phyloP scores from a whole-genome alignment of 2,113 vertebrate genomes.

The Nymphicus hollandicus region DNA sequence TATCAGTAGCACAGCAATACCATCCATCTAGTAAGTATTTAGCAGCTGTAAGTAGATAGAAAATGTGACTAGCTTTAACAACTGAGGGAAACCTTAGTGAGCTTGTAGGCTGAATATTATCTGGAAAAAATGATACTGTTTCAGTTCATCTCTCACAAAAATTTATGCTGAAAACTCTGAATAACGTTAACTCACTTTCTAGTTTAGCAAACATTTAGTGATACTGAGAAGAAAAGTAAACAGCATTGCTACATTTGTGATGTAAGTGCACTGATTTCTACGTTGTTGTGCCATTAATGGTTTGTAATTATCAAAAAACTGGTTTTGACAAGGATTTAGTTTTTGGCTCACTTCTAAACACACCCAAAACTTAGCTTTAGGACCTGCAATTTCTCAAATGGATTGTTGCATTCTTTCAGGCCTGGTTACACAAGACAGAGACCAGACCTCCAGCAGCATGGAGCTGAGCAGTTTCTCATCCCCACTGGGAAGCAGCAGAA shows the following conservation, averaged over 20 bases:
- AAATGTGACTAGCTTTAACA: neutral
- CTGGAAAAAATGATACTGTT: neutral
- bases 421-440: too few relatives aligned
- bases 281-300: neutral
- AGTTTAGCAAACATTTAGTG: neutral
- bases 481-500: neutral
- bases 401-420: neutral
- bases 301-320: neutral
- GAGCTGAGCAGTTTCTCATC: neutral
- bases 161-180: neutral
- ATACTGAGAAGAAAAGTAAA: neutral
- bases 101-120: neutral
- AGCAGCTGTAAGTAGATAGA: neutral
- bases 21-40: neutral
- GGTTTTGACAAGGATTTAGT: accelerated
- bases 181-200: neutral
- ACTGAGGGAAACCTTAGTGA: neutral
- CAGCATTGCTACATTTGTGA: accelerated
- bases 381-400: neutral
- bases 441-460: neutral
- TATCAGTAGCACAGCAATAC: neutral
- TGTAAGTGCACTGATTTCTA: neutral
- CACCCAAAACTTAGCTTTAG: neutral
- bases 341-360: neutral
- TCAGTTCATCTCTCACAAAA: neutral